Base-by-base conservation (phyloP, 1,140 invertebrate species). In the Cryptotermes secundus region DNA sequence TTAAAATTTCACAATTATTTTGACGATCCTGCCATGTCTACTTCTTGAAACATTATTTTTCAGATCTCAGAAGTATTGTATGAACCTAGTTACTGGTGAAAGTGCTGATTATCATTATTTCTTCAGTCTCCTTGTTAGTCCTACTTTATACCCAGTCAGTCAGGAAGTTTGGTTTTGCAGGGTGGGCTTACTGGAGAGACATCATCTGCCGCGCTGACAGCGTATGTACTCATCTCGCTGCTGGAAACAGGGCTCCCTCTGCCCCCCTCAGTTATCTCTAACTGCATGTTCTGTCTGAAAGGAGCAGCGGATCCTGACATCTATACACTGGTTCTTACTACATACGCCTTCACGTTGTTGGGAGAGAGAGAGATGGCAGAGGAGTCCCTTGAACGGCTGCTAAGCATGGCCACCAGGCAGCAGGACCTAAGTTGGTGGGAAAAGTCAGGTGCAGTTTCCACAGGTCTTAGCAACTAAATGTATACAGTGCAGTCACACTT, bases 171-270 rank as follows among this genome's bases (percentile, higher is more conserved):
- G 19, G 22, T 49, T 14, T 49, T 49, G n/a, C 86, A 93, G 92
- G 93, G 94, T 84, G 95, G 94, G 26, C 89, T 95, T 2, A 90
- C 92, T 83, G 88, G 92, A 10, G 93, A 94, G 80, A 89, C 89
- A 38, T 91, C 92, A 3, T 92, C 90, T 45, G 89, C 92, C 0
- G 92, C 92, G 0, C 88, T 95, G 19, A 94, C 94, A 0, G 94
- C 94, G 0, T 95, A 94, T 87, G 92, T 95, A 53, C 86, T 94
- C 10, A 91, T 93, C 3, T 91, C 94, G 0, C 90, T 95, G 4
- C 86, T 94, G 3, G 93, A 95, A 86, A 92, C 92, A 34, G 89
- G 90, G 2, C 89, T 87, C 49, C 88, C 86, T 26, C 86, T 92
- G 26, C 87, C 90, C 6, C 86, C 89, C 2, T 87, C 90, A 22